These are phyloP conservation scores for Teinopalpus imperialis DNA, from an alignment of 2,888 invertebrate genomes.

Conservation along the genomic window DNA sequence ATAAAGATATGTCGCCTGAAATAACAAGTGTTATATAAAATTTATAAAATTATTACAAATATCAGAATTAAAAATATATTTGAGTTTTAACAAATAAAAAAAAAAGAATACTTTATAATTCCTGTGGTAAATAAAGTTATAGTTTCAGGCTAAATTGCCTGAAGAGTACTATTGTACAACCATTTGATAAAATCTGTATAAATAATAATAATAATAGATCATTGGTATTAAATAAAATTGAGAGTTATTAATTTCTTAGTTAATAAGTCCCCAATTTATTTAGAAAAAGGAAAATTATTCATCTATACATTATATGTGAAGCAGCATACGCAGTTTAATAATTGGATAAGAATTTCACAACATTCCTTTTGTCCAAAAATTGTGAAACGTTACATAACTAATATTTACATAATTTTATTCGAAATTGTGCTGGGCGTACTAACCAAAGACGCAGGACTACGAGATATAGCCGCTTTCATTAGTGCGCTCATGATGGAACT, in stretches of 20 bases:
- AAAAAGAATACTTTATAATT: too few relatives aligned
- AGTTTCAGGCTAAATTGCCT: too few relatives aligned
- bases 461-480: constrained; percentile 67
- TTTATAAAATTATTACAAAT: too few relatives aligned
- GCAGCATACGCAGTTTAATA: constrained; percentile 6
- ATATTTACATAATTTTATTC: constrained; percentile 37
- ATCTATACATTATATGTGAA: too few relatives aligned
- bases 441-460: constrained; percentile 70
- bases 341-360: constrained; percentile 37
- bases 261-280: too few relatives aligned
- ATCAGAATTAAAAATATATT: too few relatives aligned
- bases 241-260: too few relatives aligned
- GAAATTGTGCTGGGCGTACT: constrained; percentile 36
- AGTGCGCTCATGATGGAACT: constrained; percentile 82
- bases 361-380: constrained; percentile 34
- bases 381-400: constrained; percentile 65
- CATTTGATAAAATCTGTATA: too few relatives aligned
- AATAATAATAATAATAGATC: neutral
- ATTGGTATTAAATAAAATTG: neutral
- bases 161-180: too few relatives aligned
- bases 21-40: constrained; percentile 29
- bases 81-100: too few relatives aligned
- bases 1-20: constrained; percentile 67
- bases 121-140: too few relatives aligned
- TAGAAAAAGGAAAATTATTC: too few relatives aligned